Conservation (phyloP, 2,888 invertebrate genomes). For the Melanostoma mellinum region DNA sequence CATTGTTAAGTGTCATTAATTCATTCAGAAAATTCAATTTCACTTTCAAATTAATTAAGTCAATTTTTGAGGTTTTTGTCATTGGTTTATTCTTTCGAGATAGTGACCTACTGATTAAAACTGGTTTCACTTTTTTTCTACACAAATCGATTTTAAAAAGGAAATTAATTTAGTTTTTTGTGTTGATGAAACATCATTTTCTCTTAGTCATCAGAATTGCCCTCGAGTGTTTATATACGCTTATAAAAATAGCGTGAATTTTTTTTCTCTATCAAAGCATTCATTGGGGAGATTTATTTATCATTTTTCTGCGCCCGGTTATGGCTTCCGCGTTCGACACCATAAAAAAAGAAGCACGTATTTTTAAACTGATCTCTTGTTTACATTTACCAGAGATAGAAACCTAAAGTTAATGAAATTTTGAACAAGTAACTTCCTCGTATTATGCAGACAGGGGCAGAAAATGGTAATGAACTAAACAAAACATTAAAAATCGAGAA, state of each 20-base stretch:
- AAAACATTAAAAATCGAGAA: constrained; percentile 46
- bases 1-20: background rate
- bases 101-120: constrained; percentile 62
- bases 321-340: constrained; percentile 19
- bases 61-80: constrained; percentile 4
- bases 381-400: constrained; percentile 47
- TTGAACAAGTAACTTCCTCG: constrained; percentile 33
- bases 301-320: constrained; percentile 26
- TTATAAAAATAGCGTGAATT: constrained; percentile 33
- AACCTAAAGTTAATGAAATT: constrained; percentile 57
- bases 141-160: constrained; percentile 12
- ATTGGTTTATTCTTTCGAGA: constrained; percentile 22
- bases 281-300: constrained; percentile 22
- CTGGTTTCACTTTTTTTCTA: constrained; percentile 65
- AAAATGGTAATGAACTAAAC: constrained; percentile 65
- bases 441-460: constrained; percentile 24
- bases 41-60: constrained; percentile 23
- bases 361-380: constrained; percentile 51
- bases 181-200: constrained; percentile 12
- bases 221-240: constrained; percentile 26
- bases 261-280: constrained; percentile 15
- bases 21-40: constrained; percentile 6
- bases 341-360: constrained; percentile 11
- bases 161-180: constrained; percentile 17
- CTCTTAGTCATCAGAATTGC: constrained; percentile 27